Evolutionary conservation across 1,140 invertebrate genomes (phyloP), one percentile per base, ranked within the genome.

Genomic region (Ganaspis sp.): DNA sequence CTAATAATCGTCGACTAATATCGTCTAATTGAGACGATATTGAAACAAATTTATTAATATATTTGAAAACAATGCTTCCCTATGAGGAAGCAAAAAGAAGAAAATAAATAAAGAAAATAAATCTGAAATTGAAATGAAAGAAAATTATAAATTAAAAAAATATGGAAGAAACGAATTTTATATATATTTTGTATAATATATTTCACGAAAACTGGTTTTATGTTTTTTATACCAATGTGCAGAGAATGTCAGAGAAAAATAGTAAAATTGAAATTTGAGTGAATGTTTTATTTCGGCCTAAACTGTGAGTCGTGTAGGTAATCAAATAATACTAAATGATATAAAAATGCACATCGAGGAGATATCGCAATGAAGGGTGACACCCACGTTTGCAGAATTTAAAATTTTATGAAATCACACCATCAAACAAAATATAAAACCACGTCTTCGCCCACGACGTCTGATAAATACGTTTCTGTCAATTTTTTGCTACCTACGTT

Each of bases 261-360:
- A 58, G 54, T 58, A 58, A 58, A 82, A 74, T 69, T 84, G 82
- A 85, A 78, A 80, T 86, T 78, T 86, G 85, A 87, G 81, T 85
- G 86, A 87, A 82, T 81, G 85, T 84, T 86, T 85, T 87, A 86
- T 87, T 87, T 87, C 75, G 74, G 84, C 80, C 71, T 77, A 78
- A 81, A 76, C 85, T 73, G 77, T 37, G 78, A 80, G 75, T 75
- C 74, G 69, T 69, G 76, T 86, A 80, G 85, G 83, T 86, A 86
- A 86, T 84, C 78, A 21, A 64, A 64, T n/a, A 3, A 34, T 21
- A 29, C 23, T 26, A 29, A 34, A 64, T 29, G 23, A 5, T 34
- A 64, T n/a, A 29, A 29, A n/a, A 26, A 29, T n/a, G 58, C 26
- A 29, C 23, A 64, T 64, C 23, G 23, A 26, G 4, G n/a, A 4